Percentiles rank a stretch among this genome's conserved stretches.
phyloP scores from a whole-genome alignment of 2,888 invertebrate genomes.

The Ophion ventricosus region DNA sequence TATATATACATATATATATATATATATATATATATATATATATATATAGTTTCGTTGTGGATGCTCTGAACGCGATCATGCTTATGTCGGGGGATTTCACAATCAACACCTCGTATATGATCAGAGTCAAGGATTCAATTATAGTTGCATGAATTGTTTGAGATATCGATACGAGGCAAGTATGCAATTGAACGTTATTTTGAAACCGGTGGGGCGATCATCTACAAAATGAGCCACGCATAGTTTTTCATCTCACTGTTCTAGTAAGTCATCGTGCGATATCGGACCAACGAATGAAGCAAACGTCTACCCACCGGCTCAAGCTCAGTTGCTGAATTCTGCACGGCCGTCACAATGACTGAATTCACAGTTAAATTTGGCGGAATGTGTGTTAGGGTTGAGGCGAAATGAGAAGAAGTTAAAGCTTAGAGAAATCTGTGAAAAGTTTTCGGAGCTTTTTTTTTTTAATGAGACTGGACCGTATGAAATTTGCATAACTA shows the following conservation, averaged over 20 bases:
- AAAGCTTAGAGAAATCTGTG: not conserved
- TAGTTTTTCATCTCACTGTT: no score
- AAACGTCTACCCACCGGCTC: no score
- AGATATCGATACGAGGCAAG: no score
- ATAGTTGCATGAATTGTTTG: not conserved
- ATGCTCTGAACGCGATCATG: slow-evolving; percentile 35
- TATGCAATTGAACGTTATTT: no score
- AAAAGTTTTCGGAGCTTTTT: no score
- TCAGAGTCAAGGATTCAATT: slow-evolving; percentile 23
- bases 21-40: no score
- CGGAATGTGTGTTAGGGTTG: not conserved
- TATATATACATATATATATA: no score
- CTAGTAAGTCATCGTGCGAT: no score
- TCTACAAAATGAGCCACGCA: no score
- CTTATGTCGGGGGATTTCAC: slow-evolving; percentile 8
- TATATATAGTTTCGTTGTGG: not conserved
- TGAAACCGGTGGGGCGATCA: no score
- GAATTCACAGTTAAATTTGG: not conserved
- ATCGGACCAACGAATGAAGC: no score
- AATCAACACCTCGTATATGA: slow-evolving; percentile 33
- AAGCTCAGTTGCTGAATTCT: no score
- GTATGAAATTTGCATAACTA: not conserved
- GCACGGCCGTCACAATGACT: not conserved
- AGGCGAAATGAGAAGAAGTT: not conserved
- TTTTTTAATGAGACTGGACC: not conserved